These are phyloP conservation scores for Frankliniella fusca DNA, from an alignment of 2,888 invertebrate species.

Conservation along the genomic window DNA sequence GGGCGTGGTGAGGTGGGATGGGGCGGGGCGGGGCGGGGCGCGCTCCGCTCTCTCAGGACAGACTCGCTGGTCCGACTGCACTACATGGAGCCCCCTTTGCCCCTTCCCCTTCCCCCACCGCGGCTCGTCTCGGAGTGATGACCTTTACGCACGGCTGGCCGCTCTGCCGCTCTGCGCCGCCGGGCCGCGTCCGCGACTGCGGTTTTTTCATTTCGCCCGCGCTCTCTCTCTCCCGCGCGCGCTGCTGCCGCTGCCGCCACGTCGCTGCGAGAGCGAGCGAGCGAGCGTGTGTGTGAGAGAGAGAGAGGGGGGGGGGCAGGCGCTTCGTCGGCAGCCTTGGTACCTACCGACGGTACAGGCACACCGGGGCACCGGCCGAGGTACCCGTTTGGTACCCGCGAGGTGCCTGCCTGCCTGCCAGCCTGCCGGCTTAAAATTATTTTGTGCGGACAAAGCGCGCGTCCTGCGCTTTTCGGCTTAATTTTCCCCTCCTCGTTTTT, in stretches of 20 bases:
- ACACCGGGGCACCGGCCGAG: neutral
- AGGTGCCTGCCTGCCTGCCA: too few relatives aligned
- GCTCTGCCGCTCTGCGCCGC: neutral
- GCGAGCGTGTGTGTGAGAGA: too few relatives aligned
- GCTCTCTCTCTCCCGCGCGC: neutral
- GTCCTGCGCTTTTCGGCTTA: too few relatives aligned
- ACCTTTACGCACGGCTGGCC: conserved; percentile 23
- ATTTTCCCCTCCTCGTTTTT: too few relatives aligned
- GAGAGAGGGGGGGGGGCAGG: too few relatives aligned
- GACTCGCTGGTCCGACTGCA: neutral
- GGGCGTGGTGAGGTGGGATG: too few relatives aligned
- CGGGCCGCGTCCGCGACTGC: neutral
- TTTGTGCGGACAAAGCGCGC: too few relatives aligned
- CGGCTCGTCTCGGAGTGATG: conserved; percentile 11
- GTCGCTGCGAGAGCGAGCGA: too few relatives aligned
- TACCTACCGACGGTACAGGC: neutral
- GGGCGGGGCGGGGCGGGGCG: neutral
- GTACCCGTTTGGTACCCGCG: too few relatives aligned
- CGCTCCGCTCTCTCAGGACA: neutral
- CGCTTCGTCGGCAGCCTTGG: neutral
- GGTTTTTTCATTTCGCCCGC: neutral
- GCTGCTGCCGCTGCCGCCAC: too few relatives aligned
- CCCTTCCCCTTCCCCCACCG: neutral
- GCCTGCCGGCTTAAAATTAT: too few relatives aligned
- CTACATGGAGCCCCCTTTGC: neutral